phyloP scores from a whole-genome alignment of 2,797 vertebrate genomes.

The Okamejei kenojei region DNA sequence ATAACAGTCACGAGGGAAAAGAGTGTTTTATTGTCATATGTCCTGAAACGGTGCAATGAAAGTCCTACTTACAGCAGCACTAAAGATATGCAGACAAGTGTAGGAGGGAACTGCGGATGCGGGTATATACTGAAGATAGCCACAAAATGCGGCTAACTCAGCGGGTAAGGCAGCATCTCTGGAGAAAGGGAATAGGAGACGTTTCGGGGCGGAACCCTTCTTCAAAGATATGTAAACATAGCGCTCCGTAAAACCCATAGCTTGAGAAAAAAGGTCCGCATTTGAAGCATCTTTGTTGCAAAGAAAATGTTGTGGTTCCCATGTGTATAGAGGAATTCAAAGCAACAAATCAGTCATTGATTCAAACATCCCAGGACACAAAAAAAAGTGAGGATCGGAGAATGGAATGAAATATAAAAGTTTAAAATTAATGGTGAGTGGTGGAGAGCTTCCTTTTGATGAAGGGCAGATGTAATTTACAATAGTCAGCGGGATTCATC shows the following conservation, averaged over 20 bases:
- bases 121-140: too few species aligned
- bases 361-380: neutral
- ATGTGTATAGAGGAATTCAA: slow-evolving; percentile 8
- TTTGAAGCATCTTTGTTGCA: neutral
- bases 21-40: too few species aligned
- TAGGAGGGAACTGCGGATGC: too few species aligned
- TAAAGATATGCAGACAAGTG: too few species aligned
- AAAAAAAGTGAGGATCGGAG: neutral
- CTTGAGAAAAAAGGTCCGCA: neutral
- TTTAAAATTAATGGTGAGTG: neutral
- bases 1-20: neutral
- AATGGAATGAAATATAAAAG: neutral
- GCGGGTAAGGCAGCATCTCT: too few species aligned
- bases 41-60: too few species aligned
- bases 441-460: neutral
- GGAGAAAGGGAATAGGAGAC: too few species aligned
- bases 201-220: too few species aligned
- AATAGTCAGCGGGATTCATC: neutral
- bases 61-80: too few species aligned
- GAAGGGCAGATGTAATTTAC: slow-evolving; percentile 8
- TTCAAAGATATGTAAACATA: too few species aligned
- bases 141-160: too few species aligned
- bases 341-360: slow-evolving; percentile 21
- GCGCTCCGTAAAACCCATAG: too few species aligned
- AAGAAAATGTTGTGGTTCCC: slow-evolving; percentile 24